These are phyloP conservation scores for Ctenopoma kingsleyae DNA, from an alignment of 2,797 vertebrate species.

Conservation along the genomic window DNA sequence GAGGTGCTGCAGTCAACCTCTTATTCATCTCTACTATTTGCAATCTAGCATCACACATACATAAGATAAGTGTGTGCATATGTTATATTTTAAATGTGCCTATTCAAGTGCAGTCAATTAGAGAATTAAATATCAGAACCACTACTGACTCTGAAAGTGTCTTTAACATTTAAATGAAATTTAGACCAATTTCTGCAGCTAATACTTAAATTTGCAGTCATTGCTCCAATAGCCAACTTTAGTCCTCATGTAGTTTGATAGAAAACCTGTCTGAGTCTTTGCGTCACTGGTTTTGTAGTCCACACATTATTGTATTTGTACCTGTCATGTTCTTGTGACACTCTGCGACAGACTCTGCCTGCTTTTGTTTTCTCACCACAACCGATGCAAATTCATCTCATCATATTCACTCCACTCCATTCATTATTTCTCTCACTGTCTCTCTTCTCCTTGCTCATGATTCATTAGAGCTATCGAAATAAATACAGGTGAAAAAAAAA, in stretches of 20 bases:
- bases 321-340: conserved; percentile 42
- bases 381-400: conserved; percentile 28
- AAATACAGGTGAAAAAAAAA: conserved; percentile 51
- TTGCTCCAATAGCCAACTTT: not conserved
- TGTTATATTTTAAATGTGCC: not conserved
- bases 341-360: conserved; percentile 7
- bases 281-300: not conserved
- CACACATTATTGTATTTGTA: conserved; percentile 6
- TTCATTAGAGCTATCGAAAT: conserved; percentile 69
- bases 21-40: not conserved
- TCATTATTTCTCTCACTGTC: conserved; percentile 41
- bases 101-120: no score
- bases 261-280: not conserved
- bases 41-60: not conserved
- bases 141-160: not conserved
- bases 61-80: not conserved
- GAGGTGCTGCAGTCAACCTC: not conserved
- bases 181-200: not conserved
- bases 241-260: not conserved
- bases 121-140: not conserved
- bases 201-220: not conserved
- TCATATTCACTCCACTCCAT: conserved; percentile 43
- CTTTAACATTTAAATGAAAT: no score
- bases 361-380: conserved; percentile 29
- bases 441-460: conserved; percentile 44